Evolutionary conservation across 2,113 vertebrate species (phyloP).

Genomic region (Archocentrus centrarchus): DNA sequence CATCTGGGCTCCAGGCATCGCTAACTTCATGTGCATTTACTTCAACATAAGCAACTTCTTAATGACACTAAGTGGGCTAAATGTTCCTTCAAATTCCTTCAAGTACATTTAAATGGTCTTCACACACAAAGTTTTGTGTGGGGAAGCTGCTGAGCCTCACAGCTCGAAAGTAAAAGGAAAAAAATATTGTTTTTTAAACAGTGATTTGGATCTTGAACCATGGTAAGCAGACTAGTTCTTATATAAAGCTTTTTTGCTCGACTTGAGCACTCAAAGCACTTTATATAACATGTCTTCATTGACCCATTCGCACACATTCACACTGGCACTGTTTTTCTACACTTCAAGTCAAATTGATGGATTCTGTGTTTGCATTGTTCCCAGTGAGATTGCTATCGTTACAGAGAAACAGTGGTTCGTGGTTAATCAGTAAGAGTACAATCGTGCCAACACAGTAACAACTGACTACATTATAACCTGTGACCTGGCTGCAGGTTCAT

Average conservation of each 20-base stretch:
- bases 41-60: not conserved
- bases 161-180: not conserved
- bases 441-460: not conserved
- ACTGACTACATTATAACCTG: not conserved
- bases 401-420: not conserved
- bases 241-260: too few species aligned
- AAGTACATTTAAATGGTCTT: not conserved
- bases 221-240: too few species aligned
- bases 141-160: not conserved
- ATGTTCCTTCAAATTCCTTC: not conserved
- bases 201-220: not conserved
- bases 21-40: not conserved
- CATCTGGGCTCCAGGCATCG: not conserved
- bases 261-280: too few species aligned
- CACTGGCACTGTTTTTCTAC: too few species aligned
- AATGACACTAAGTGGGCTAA: slow-evolving; percentile 7
- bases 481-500: not conserved
- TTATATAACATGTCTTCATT: too few species aligned
- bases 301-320: too few species aligned
- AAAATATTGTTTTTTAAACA: not conserved
- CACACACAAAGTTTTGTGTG: not conserved
- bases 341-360: not conserved
- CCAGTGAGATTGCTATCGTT: not conserved
- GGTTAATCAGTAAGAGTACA: slow-evolving; percentile 35
- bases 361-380: not conserved